Evolutionary conservation across 64 coral and sea anemone species (phyloP).

Genomic region (Actinia equina): DNA sequence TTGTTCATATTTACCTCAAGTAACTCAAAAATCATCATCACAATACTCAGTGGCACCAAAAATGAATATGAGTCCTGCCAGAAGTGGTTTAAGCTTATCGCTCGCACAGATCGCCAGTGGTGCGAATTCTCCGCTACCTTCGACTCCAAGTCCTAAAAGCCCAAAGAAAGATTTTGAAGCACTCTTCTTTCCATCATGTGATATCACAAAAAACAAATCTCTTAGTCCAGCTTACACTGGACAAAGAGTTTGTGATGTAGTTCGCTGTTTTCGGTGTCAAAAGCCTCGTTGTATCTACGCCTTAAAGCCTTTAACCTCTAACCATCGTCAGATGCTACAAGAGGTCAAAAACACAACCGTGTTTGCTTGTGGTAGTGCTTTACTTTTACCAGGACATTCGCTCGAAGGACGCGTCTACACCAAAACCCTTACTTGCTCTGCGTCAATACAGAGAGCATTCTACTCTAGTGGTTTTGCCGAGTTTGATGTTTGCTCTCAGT

Average conservation of each 20-base stretch:
- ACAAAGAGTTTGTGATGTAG: constrained; percentile 13
- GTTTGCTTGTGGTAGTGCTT: constrained; percentile 37
- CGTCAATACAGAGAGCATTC: too few relatives aligned
- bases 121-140: not conserved
- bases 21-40: too few relatives aligned
- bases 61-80: too few relatives aligned
- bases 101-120: too few relatives aligned
- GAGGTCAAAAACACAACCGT: constrained; percentile 48
- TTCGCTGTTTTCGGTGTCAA: constrained; percentile 57
- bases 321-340: constrained; percentile 11
- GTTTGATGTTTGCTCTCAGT: constrained; percentile 27
- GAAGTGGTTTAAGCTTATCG: too few relatives aligned
- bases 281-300: constrained; percentile 65
- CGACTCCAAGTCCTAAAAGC: not conserved
- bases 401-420: constrained; percentile 43
- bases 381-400: constrained; percentile 29
- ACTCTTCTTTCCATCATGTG: not conserved
- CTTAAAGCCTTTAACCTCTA: constrained; percentile 18
- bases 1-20: too few relatives aligned
- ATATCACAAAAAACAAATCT: not conserved
- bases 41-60: too few relatives aligned
- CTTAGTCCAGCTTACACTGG: constrained; percentile 26
- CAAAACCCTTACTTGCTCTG: too few relatives aligned
- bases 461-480: constrained; percentile 4
- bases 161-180: not conserved